phyloP scores from a whole-genome alignment of 2,888 invertebrate species.

The Drosophila borealis region DNA sequence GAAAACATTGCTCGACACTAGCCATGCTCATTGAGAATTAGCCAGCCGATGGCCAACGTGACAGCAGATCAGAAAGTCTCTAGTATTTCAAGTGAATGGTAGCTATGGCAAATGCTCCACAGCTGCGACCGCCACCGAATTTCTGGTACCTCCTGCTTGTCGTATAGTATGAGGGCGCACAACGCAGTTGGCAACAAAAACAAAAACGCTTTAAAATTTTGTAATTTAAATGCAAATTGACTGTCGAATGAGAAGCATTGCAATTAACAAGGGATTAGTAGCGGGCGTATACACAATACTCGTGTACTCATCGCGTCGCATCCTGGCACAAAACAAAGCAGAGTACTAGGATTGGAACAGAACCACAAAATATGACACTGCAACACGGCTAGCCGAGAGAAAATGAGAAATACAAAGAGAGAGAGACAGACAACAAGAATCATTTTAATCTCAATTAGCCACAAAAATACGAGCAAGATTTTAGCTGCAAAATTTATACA shows the following conservation, averaged over 20 bases:
- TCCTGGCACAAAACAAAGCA: background rate
- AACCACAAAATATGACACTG: slow-evolving; percentile 17
- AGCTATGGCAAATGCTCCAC: slow-evolving; percentile 52
- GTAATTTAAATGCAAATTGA: slow-evolving; percentile 82
- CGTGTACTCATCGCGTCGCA: slow-evolving; percentile 6
- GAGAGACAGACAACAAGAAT: background rate
- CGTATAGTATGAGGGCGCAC: slow-evolving; percentile 32
- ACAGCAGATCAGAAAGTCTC: slow-evolving; percentile 48
- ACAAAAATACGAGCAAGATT: background rate
- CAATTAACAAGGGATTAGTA: slow-evolving; percentile 77
- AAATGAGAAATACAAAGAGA: background rate
- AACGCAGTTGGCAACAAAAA: slow-evolving; percentile 25
- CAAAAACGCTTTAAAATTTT: slow-evolving; percentile 71
- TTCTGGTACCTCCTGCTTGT: slow-evolving; percentile 19
- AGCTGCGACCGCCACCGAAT: background rate
- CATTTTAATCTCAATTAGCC: slow-evolving; percentile 25
- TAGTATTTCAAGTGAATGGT: slow-evolving; percentile 24
- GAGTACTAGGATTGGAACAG: slow-evolving; percentile 1
- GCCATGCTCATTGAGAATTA: slow-evolving; percentile 55
- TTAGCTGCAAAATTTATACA: no score
- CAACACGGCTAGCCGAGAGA: background rate
- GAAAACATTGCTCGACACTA: slow-evolving; percentile 50
- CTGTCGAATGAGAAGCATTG: slow-evolving; percentile 76
- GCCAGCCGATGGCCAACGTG: slow-evolving; percentile 25
- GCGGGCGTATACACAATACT: slow-evolving; percentile 68